Percentiles rank a stretch among this genome's conserved stretches.
Evolutionary conservation across 2,888 invertebrate species (phyloP).

Genomic region (Sarcophaga variegata): DNA sequence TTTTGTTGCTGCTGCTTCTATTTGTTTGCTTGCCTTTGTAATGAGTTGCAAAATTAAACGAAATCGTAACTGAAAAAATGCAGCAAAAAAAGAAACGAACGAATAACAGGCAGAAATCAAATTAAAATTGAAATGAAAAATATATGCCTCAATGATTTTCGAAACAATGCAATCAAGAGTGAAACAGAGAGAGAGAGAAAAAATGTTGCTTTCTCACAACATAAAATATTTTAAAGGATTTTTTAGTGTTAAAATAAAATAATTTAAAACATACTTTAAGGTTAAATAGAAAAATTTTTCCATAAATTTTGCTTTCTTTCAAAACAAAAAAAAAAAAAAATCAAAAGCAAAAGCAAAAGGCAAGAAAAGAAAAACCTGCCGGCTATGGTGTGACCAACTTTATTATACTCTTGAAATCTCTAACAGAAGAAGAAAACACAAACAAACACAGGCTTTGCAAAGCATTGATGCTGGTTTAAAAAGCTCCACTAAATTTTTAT

Average conservation of each 20-base stretch:
- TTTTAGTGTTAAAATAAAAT: too few relatives aligned
- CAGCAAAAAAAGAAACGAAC: background rate
- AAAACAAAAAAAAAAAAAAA: too few relatives aligned
- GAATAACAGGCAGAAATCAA: background rate
- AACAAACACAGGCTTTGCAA: too few relatives aligned
- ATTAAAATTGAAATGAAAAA: constrained; percentile 47
- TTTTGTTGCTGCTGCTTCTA: too few relatives aligned
- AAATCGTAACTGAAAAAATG: background rate
- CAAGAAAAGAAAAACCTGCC: constrained; percentile 36
- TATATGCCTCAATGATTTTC: constrained; percentile 50
- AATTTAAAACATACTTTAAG: too few relatives aligned
- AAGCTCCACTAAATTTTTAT: too few relatives aligned
- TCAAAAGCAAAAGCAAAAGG: accelerated
- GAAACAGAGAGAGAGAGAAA: background rate
- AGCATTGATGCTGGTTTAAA: too few relatives aligned
- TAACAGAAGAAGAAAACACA: too few relatives aligned
- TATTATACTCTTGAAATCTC: background rate
- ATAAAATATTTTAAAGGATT: too few relatives aligned
- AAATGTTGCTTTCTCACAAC: too few relatives aligned
- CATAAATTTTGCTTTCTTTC: too few relatives aligned
- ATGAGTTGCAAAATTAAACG: constrained; percentile 28
- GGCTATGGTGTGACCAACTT: constrained; percentile 46
- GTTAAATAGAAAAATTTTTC: too few relatives aligned
- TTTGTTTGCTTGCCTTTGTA: background rate
- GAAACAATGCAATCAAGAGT: constrained; percentile 7